Evolutionary conservation across 1,140 invertebrate species (phyloP).

Genomic region (Achatina immaculata): DNA sequence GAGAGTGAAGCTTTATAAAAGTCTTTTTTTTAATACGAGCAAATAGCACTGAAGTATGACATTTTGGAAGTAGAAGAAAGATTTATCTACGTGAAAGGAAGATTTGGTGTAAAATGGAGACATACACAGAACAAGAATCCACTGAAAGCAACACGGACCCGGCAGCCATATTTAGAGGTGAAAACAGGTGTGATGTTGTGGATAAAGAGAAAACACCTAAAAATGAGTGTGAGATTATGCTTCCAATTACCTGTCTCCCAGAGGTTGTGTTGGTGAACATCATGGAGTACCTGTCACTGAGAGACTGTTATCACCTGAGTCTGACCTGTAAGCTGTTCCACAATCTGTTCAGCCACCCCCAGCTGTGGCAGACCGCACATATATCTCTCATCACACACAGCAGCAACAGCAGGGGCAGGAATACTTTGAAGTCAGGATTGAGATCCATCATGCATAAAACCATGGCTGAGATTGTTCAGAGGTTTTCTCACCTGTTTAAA

Average conservation of each 20-base stretch:
- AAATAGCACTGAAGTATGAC: no score
- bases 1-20: no score
- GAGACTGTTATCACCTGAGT: constrained; percentile 28
- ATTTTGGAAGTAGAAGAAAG: no score
- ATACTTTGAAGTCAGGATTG: not conserved
- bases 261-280: constrained; percentile 20
- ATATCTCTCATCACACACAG: not conserved
- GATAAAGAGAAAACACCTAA: not conserved
- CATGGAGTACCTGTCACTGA: constrained; percentile 23
- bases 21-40: no score
- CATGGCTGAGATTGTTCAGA: constrained; percentile 9
- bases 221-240: not conserved
- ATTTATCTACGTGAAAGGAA: no score
- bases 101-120: no score
- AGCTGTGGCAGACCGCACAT: constrained; percentile 12
- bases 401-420: not conserved
- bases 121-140: no score
- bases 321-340: constrained; percentile 22
- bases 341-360: constrained; percentile 22
- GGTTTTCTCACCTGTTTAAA: constrained; percentile 19
- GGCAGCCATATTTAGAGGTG: not conserved
- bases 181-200: not conserved
- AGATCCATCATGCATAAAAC: constrained; percentile 11
- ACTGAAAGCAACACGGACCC: not conserved
- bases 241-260: not conserved